Evolutionary conservation across 2,888 invertebrate genomes (phyloP).

Genomic region (Leptopilina syphax): DNA sequence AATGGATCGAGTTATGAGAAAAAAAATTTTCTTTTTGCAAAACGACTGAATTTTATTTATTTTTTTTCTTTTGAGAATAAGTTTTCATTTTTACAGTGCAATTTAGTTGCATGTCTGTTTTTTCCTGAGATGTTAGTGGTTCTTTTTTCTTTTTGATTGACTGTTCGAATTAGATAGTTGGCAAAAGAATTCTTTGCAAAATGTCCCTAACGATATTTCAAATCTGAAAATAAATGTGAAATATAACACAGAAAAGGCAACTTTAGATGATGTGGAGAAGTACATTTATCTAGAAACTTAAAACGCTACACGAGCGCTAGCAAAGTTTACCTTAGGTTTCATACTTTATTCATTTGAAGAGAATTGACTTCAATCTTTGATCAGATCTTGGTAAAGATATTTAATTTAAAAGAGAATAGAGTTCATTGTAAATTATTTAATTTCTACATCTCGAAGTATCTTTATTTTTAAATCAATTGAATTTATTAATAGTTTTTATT

Average conservation of each 20-base stretch:
- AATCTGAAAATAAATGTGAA: not conserved
- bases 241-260: not conserved
- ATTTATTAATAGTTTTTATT: too few relatives aligned
- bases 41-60: too few relatives aligned
- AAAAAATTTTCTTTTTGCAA: too few relatives aligned
- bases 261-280: not conserved
- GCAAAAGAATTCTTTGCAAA: not conserved
- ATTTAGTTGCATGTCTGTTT: too few relatives aligned
- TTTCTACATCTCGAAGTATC: too few relatives aligned
- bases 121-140: too few relatives aligned
- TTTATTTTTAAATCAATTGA: too few relatives aligned
- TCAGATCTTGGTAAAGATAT: not conserved
- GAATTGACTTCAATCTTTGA: slow-evolving; percentile 1
- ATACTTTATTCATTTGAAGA: slow-evolving; percentile 31
- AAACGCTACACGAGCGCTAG: not conserved
- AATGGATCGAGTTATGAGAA: too few relatives aligned
- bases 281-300: slow-evolving; percentile 8
- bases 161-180: not conserved
- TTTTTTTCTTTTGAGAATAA: too few relatives aligned
- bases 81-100: too few relatives aligned
- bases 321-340: slow-evolving; percentile 21
- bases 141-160: not conserved
- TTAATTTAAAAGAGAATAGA: not conserved
- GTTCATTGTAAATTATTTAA: too few relatives aligned
- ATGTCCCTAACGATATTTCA: not conserved